Conservation (phyloP, 1,140 invertebrate genomes). For the Heliothis subflexa region DNA sequence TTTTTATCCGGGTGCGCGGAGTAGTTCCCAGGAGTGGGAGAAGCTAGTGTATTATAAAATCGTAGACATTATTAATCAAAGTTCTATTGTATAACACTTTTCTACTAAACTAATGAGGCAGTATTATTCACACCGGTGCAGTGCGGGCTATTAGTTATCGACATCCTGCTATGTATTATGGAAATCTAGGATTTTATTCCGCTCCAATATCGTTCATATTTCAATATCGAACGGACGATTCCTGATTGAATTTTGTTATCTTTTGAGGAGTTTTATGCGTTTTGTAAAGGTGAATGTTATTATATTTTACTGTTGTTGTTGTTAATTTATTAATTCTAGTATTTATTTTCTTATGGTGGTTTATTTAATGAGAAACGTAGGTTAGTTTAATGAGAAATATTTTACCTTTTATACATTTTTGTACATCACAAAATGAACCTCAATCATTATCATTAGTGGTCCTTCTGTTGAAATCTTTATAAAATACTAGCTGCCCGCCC, state of each 20-base stretch:
- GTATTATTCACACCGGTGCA: conserved; percentile 27
- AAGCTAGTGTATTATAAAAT: background rate
- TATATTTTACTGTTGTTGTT: background rate
- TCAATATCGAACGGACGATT: background rate
- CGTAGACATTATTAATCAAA: conserved; percentile 5
- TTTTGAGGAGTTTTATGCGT: background rate
- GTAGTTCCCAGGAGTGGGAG: background rate
- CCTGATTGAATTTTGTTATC: background rate
- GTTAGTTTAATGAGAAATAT: too few species aligned
- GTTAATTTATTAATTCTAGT: too few species aligned
- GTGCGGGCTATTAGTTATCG: conserved; percentile 51
- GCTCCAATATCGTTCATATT: background rate
- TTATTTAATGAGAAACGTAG: too few species aligned
- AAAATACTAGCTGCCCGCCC: too few species aligned
- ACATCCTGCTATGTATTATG: conserved; percentile 31
- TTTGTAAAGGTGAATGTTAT: background rate
- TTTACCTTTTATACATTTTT: too few species aligned
- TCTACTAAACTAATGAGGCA: conserved; percentile 14
- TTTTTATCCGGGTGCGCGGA: too few species aligned
- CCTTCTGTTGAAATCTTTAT: too few species aligned
- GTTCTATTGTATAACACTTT: conserved; percentile 15
- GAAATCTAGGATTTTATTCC: conserved; percentile 24
- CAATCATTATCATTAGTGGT: too few species aligned
- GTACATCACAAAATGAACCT: too few species aligned
- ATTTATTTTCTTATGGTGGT: too few species aligned